Percentiles rank a stretch among this genome's conserved stretches.
phyloP scores from a whole-genome alignment of 30 jellyfish, hydroid and myxozoan genomes.

The Sanderia malayensis region DNA sequence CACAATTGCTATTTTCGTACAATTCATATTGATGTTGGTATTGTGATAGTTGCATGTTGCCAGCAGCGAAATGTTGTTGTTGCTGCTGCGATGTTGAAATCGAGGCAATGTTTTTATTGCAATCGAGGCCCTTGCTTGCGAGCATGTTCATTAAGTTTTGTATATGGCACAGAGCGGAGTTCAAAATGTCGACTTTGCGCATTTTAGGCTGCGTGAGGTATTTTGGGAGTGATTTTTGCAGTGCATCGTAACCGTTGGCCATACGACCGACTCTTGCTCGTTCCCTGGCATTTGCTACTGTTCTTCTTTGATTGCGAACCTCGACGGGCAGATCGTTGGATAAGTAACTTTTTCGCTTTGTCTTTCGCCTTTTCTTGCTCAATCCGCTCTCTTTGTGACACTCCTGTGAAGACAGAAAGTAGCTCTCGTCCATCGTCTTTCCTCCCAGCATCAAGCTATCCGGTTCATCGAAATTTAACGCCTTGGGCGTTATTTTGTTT shows the following conservation, averaged over 20 bases:
- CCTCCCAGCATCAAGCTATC: not conserved
- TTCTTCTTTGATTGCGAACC: constrained; percentile 48
- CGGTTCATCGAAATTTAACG: constrained; percentile 34
- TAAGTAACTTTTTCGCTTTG: constrained; percentile 49
- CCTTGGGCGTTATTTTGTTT: constrained; percentile 45
- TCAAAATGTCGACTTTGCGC: constrained; percentile 63
- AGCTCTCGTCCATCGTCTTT: too few species aligned
- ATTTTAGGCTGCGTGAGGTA: constrained; percentile 35
- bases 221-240: constrained; percentile 50
- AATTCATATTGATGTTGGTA: too few species aligned
- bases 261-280: constrained; percentile 65
- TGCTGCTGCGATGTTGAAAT: not conserved
- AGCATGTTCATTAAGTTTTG: constrained; percentile 41
- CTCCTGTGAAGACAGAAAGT: too few species aligned
- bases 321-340: constrained; percentile 56
- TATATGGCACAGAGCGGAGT: constrained; percentile 59
- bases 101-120: not conserved
- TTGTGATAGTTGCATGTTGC: too few species aligned
- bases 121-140: constrained; percentile 1
- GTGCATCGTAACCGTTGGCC: constrained; percentile 61
- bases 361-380: constrained; percentile 9
- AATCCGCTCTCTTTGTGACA: not conserved
- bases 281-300: constrained; percentile 66
- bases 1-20: too few species aligned
- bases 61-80: too few species aligned